Percentiles rank a stretch among this genome's conserved stretches.
phyloP scores from a whole-genome alignment of 2,113 vertebrate genomes.

The Pampusana beccarii region DNA sequence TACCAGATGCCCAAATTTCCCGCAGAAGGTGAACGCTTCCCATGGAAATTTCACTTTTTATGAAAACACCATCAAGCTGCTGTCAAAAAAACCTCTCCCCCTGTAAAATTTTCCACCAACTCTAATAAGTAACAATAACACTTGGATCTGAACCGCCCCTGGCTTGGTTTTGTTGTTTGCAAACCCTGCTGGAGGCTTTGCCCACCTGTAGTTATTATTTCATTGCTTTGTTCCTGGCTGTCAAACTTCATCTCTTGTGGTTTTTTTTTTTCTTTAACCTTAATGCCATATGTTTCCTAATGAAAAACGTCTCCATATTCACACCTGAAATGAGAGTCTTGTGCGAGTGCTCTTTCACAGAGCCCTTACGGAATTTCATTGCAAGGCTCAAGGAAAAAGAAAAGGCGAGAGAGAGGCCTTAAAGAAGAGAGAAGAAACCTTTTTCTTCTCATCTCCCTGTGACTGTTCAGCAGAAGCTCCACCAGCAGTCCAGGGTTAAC shows the following conservation, averaged over 20 bases:
- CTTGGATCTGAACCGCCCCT: constrained; percentile 30
- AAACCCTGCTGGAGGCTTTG: constrained; percentile 67
- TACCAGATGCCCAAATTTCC: background rate
- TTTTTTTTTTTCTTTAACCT: constrained; percentile 42
- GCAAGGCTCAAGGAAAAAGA: background rate
- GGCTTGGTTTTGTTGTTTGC: constrained; percentile 60
- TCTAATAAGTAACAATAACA: constrained; percentile 54
- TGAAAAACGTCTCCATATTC: constrained; percentile 64
- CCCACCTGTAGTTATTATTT: constrained; percentile 69
- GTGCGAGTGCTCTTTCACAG: constrained; percentile 1
- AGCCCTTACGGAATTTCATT: constrained; percentile 8
- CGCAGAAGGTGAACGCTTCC: background rate
- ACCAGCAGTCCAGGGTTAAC: background rate
- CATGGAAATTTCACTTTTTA: constrained; percentile 35
- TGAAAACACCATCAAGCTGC: constrained; percentile 50
- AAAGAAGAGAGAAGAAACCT: background rate
- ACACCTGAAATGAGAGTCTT: constrained; percentile 65
- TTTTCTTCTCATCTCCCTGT: background rate
- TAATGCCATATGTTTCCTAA: constrained; percentile 67
- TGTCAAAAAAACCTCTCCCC: background rate
- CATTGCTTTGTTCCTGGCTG: constrained; percentile 68
- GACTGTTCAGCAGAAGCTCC: background rate
- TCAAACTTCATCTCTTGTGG: constrained; percentile 33
- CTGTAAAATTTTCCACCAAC: constrained; percentile 5
- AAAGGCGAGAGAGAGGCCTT: background rate